Conservation (phyloP, 2,797 vertebrate genomes). For the Triplophysa bombifrons region DNA sequence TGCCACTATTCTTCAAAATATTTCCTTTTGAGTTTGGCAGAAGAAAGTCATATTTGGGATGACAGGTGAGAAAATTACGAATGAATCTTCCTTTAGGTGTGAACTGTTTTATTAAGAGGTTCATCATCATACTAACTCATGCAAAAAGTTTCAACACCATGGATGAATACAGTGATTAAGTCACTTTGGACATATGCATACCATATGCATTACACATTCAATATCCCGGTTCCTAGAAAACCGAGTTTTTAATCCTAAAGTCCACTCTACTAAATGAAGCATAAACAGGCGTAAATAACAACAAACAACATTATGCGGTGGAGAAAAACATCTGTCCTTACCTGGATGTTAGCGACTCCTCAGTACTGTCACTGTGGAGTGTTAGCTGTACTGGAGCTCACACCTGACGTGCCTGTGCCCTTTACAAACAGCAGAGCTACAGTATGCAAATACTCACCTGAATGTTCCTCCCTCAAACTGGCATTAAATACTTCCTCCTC, state of each 20-base stretch:
- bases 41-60: too few relatives aligned
- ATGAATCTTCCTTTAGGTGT: too few relatives aligned
- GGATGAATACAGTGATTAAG: too few relatives aligned
- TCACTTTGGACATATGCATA: background rate
- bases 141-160: too few relatives aligned
- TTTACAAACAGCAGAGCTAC: constrained; percentile 28
- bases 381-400: background rate
- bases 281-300: background rate
- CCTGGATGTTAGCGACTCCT: constrained; percentile 31
- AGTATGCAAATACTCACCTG: constrained; percentile 59
- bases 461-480: constrained; percentile 30
- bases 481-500: constrained; percentile 48
- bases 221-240: background rate
- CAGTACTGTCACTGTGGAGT: background rate
- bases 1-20: too few relatives aligned
- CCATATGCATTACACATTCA: background rate
- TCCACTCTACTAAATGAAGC: background rate
- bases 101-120: too few relatives aligned
- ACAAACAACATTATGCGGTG: background rate
- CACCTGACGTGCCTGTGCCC: constrained; percentile 11
- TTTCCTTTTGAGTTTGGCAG: too few relatives aligned
- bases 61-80: too few relatives aligned
- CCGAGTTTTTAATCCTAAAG: background rate
- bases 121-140: too few relatives aligned
- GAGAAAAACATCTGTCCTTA: background rate